A percentile compares a stretch with the other conserved stretches of the same genome.
phyloP scores from a whole-genome alignment of 1,140 invertebrate genomes.

The Drosophila santomea region DNA sequence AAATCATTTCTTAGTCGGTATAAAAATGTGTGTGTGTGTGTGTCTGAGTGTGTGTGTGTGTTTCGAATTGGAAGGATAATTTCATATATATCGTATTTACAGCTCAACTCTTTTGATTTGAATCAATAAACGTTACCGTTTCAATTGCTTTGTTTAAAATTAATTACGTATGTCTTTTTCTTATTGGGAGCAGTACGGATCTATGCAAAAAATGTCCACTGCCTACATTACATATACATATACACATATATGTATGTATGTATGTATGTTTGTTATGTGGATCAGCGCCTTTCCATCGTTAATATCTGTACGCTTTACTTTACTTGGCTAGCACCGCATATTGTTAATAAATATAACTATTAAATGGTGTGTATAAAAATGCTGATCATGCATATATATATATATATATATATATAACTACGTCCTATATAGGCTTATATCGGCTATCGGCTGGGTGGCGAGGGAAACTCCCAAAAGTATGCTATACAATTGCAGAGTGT shows the following conservation, averaged over 20 bases:
- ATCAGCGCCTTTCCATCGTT: neutral
- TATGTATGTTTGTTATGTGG: conserved; percentile 13
- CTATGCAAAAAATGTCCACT: conserved; percentile 71
- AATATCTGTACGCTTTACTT: conserved; percentile 14
- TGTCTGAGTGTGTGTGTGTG: conserved; percentile 39
- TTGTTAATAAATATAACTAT: conserved; percentile 54
- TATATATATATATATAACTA: conserved; percentile 38
- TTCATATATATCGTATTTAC: conserved; percentile 44
- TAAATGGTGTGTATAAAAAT: conserved; percentile 47
- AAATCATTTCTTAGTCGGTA: conserved; percentile 21
- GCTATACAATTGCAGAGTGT: conserved; percentile 26
- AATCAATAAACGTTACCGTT: conserved; percentile 3
- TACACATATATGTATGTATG: neutral
- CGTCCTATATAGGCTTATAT: conserved; percentile 5
- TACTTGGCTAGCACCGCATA: conserved; percentile 75
- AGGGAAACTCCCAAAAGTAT: conserved; percentile 16
- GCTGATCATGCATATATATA: conserved; percentile 48
- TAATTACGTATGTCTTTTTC: conserved; percentile 67
- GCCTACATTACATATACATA: conserved; percentile 27
- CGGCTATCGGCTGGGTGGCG: conserved; percentile 3
- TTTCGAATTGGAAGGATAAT: conserved; percentile 57
- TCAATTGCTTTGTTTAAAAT: conserved; percentile 54
- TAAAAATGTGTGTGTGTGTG: conserved; percentile 34
- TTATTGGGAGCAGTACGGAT: conserved; percentile 18
- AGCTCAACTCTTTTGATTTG: conserved; percentile 35